phyloP scores from a whole-genome alignment of 2,888 invertebrate species.

The Minunthozetes semirufus region DNA sequence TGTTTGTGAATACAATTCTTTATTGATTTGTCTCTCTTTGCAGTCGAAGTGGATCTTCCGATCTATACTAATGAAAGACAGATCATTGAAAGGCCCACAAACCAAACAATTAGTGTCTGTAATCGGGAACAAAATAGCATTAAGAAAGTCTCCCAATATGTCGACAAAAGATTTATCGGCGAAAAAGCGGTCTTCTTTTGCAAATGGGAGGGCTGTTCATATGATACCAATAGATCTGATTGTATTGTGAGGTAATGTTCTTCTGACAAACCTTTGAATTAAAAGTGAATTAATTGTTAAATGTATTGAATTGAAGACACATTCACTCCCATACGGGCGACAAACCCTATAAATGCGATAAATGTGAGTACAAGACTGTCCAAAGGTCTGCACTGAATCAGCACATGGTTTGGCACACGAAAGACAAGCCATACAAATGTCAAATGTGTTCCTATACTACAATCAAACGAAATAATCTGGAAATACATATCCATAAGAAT shows the following conservation, averaged over 20 bases:
- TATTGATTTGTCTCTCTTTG: not conserved
- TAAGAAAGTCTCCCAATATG: conserved; percentile 10
- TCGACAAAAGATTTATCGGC: conserved; percentile 17
- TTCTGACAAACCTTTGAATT: too few relatives aligned
- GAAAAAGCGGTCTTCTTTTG: not conserved
- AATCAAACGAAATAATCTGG: conserved; percentile 1
- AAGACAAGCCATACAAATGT: not conserved
- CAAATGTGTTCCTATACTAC: not conserved
- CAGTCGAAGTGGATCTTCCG: conserved; percentile 3
- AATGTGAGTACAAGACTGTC: conserved; percentile 27
- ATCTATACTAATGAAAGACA: not conserved
- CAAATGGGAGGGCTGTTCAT: conserved; percentile 14
- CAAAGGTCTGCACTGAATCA: conserved; percentile 25
- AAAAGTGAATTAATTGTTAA: too few relatives aligned
- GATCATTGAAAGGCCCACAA: not conserved
- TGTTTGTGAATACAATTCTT: not conserved
- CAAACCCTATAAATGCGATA: conserved; percentile 32
- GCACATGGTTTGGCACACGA: conserved; percentile 20
- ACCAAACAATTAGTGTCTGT: not conserved
- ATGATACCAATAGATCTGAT: conserved; percentile 28
- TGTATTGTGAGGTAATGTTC: conserved; percentile 18
- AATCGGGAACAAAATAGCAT: conserved; percentile 30
- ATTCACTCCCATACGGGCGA: conserved; percentile 27
- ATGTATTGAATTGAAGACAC: not conserved
- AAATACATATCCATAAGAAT: conserved; percentile 4